Conservation (phyloP, 2,888 invertebrate genomes). For the Melolontha melolontha region DNA sequence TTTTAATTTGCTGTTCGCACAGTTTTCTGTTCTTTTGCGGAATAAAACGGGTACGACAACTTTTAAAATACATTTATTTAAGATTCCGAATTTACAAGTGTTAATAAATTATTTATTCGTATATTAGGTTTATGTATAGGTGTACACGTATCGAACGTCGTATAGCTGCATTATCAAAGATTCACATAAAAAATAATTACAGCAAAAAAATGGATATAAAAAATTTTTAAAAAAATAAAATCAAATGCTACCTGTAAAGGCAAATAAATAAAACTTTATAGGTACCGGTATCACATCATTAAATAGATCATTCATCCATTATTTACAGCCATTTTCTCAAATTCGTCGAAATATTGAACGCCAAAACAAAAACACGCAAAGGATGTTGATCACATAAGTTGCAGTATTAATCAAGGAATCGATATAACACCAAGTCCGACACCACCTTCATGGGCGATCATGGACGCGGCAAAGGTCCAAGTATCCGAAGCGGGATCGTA, state of each 20-base stretch:
- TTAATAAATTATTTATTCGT: conserved; percentile 17
- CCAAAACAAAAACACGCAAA: not conserved
- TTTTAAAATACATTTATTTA: conserved; percentile 34
- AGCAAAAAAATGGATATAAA: not conserved
- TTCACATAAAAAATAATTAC: not conserved
- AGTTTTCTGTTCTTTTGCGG: too few relatives aligned
- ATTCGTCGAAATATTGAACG: not conserved
- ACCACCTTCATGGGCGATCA: conserved; percentile 90
- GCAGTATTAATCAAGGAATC: conserved; percentile 52
- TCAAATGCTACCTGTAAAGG: not conserved
- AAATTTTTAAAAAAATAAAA: not conserved
- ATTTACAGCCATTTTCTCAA: not conserved
- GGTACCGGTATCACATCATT: conserved; percentile 22
- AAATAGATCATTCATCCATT: conserved; percentile 13
- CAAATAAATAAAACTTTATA: conserved; percentile 16
- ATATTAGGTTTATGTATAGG: too few relatives aligned
- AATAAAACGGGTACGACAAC: not conserved
- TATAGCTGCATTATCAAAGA: conserved; percentile 23
- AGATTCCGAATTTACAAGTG: conserved; percentile 18
- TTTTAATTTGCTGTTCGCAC: too few relatives aligned
- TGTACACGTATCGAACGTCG: not conserved
- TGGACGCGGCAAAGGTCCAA: conserved; percentile 81
- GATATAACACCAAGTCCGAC: conserved; percentile 88
- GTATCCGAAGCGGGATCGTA: conserved; percentile 80
- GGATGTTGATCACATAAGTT: conserved; percentile 41